Percentiles rank a stretch among this genome's conserved stretches.
Evolutionary conservation across 2,888 invertebrate species (phyloP).

Genomic region (Protula sp.): DNA sequence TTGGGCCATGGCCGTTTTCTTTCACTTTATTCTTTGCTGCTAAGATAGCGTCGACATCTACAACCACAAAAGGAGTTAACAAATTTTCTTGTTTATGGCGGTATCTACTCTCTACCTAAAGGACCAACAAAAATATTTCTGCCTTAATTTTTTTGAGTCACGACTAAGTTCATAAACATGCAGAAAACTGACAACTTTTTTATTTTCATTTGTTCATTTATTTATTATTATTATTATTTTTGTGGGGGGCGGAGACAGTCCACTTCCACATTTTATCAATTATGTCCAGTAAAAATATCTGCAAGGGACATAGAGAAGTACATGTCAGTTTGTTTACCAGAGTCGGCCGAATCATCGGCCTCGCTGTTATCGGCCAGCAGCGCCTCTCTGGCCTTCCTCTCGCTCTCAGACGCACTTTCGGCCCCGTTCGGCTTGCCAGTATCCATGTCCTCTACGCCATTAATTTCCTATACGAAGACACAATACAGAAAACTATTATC

Average conservation of each 20-base stretch:
- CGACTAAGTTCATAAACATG: no score
- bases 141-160: no score
- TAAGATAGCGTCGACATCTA: neutral
- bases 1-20: neutral
- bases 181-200: no score
- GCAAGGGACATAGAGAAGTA: slow-evolving; percentile 9
- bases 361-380: slow-evolving; percentile 10
- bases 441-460: slow-evolving; percentile 20
- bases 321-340: slow-evolving; percentile 26
- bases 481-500: no score
- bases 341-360: slow-evolving; percentile 27
- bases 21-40: neutral
- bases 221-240: no score
- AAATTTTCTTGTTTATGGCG: no score
- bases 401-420: slow-evolving; percentile 26
- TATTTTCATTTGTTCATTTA: no score
- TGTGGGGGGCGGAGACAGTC: neutral
- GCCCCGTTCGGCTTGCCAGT: slow-evolving; percentile 13
- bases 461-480: no score
- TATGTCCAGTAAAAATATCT: neutral
- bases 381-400: slow-evolving; percentile 17
- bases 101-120: no score
- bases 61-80: neutral
- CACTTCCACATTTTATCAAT: neutral
- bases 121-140: no score